Evolutionary conservation across 2,113 vertebrate genomes (phyloP), one percentile per base, ranked within the genome.

Genomic region (Girardinichthys multiradiatus): DNA sequence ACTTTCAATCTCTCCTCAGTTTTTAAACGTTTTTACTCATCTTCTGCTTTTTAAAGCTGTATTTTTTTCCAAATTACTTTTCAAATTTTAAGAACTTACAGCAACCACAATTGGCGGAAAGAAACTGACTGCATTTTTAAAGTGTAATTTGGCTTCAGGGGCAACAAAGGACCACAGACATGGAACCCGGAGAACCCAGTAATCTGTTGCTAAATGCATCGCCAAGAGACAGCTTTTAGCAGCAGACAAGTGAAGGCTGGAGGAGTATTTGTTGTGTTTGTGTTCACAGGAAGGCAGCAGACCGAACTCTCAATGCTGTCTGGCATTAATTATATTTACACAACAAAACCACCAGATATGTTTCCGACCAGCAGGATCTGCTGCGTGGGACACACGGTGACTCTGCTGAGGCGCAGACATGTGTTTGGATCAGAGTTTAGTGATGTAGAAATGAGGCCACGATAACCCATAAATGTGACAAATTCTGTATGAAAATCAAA

Each of bases 401-500:
- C 7, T 11, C 21, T 2, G 24, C 10, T 11, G 21, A 7, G 19
- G 24, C 21, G 21, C 7, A 51, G 48, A 12, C 35, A 14, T 27
- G 65, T 13, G 39, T 72, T 86, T n/a, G n/a, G n/a, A n/a, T n/a
- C n/a, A n/a, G n/a, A n/a, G n/a, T n/a, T n/a, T n/a, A n/a, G n/a
- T n/a, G 80, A 63, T 72, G 72, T 45, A 74, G 26, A 60, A 37
- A 39, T 69, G 68, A 64, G 67, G 76, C 82, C 68, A 69, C 21
- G 27, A 7, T 42, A n/a, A 66, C 6, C 6, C 31, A 33, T 33
- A n/a, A n/a, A n/a, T n/a, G n/a, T n/a, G n/a, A n/a, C n/a, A n/a
- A n/a, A n/a, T n/a, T n/a, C n/a, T n/a, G n/a, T n/a, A n/a, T n/a
- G n/a, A n/a, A n/a, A n/a, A n/a, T n/a, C n/a, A n/a, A n/a, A n/a